Evolutionary conservation across 2,113 vertebrate species (phyloP), one percentile per base, ranked within the genome.

Genomic region (Otolemur garnettii): DNA sequence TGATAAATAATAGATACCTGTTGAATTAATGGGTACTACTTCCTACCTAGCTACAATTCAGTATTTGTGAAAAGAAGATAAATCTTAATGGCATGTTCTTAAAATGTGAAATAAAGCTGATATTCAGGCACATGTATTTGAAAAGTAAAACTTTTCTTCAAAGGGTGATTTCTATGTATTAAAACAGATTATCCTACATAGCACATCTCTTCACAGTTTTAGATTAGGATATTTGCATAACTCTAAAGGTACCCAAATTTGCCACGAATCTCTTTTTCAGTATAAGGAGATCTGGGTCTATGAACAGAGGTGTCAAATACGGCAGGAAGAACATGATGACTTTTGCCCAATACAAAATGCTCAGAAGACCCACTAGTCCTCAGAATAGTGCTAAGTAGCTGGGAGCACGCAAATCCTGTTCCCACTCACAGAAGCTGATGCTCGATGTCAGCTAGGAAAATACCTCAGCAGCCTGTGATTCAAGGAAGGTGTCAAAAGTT

Each of bases 271-370:
- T 24, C 22, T 62, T 91, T 75, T 71, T 62, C 66, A 50, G 53
- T 84, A 1, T 85, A 84, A 94, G 28, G 79, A 84, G 75, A 84
- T 93, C 53, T 3, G 38, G 14, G 71, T 75, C 50, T 62, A n/a
- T 14, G 59, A 71, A 78, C 66, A 62, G 26, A 80, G 13, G 24
- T 57, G 6, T 26, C 42, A 72, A 87, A 90, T 62, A 21, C 15
- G 33, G 10, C 0, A 30, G 11, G 19, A 57, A 38, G 28, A 82
- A 60, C 33, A 59, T 5, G 35, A 26, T 14, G 81, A 89, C 8
- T 93, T 93, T 74, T 59, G 38, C 17, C 53, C 86, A 86, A 72
- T 45, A 78, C 42, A 90, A 66, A 95, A 91, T 53, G 42, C 28
- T 77, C 55, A 42, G 64, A 15, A 86, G 79, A 72, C 2, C 2